These are phyloP conservation scores for Aromia moschata DNA, from an alignment of 2,888 invertebrate species.

Conservation along the genomic window DNA sequence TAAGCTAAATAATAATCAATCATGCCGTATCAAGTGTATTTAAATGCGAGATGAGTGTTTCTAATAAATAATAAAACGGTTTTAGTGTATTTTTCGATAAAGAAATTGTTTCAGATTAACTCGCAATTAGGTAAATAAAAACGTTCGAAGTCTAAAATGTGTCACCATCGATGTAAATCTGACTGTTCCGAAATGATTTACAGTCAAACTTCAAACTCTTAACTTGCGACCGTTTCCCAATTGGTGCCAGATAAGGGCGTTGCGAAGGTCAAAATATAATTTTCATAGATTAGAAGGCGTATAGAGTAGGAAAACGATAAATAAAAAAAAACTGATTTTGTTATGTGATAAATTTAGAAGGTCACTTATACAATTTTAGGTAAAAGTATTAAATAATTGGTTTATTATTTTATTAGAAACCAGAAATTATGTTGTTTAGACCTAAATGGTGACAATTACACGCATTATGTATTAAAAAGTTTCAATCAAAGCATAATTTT, in stretches of 20 bases:
- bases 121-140: conserved; percentile 23
- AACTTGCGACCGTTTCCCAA: background rate
- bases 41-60: conserved; percentile 20
- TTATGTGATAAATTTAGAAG: conserved; percentile 3
- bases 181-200: background rate
- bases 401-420: too few relatives aligned
- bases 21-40: conserved; percentile 16
- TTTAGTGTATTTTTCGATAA: conserved; percentile 22
- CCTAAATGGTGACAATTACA: too few relatives aligned
- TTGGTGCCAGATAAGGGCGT: background rate
- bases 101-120: conserved; percentile 22
- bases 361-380: conserved; percentile 3
- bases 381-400: background rate
- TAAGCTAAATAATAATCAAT: conserved; percentile 20
- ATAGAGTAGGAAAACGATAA: conserved; percentile 3
- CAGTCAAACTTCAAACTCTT: conserved; percentile 14
- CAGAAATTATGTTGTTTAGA: too few relatives aligned
- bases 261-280: conserved; percentile 10
- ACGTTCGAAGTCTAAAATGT: conserved; percentile 8
- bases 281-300: background rate
- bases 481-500: too few relatives aligned
- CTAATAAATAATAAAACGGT: conserved; percentile 24
- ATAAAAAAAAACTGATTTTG: conserved; percentile 9
- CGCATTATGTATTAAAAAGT: too few relatives aligned
- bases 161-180: conserved; percentile 1